Percentiles rank a stretch among this genome's conserved stretches.
These are phyloP conservation scores for Drosophila nasuta DNA, from an alignment of 1,140 invertebrate species.

Conservation along the genomic window DNA sequence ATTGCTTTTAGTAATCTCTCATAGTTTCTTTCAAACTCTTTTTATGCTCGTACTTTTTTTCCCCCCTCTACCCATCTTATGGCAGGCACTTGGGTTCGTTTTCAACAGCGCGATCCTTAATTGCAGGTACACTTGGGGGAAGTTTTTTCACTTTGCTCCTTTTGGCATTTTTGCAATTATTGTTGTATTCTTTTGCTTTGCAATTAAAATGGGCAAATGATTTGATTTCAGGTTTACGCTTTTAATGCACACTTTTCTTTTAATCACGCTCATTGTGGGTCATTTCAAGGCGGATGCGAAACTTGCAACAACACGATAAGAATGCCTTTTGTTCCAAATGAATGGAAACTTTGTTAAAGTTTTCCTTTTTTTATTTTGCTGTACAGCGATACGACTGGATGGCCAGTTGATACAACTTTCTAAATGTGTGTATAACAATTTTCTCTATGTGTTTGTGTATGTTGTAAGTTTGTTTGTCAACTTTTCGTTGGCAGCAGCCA, in stretches of 20 bases:
- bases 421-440: constrained; percentile 9
- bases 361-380: constrained; percentile 33
- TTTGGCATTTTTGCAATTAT: constrained; percentile 22
- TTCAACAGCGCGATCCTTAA: constrained; percentile 32
- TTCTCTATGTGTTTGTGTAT: constrained; percentile 15
- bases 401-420: constrained; percentile 57
- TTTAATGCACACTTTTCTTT: constrained; percentile 42
- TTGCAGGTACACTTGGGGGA: constrained; percentile 38
- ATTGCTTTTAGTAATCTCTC: constrained; percentile 75
- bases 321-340: constrained; percentile 35
- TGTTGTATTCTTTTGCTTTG: constrained; percentile 40
- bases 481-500: constrained; percentile 55
- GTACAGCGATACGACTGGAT: constrained; percentile 50
- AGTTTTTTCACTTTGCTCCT: constrained; percentile 4
- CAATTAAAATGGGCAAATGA: constrained; percentile 56
- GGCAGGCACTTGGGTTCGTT: constrained; percentile 10
- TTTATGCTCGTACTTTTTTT: constrained; percentile 24
- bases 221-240: constrained; percentile 61
- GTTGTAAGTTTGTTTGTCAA: constrained; percentile 57
- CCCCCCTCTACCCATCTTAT: background rate
- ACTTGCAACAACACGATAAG: constrained; percentile 29
- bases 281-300: constrained; percentile 23
- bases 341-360: constrained; percentile 52
- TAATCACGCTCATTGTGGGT: constrained; percentile 50
- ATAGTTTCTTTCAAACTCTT: constrained; percentile 47